Evolutionary conservation across 1,140 invertebrate species (phyloP), one percentile per base, ranked within the genome.

Genomic region (Drosophila miranda): DNA sequence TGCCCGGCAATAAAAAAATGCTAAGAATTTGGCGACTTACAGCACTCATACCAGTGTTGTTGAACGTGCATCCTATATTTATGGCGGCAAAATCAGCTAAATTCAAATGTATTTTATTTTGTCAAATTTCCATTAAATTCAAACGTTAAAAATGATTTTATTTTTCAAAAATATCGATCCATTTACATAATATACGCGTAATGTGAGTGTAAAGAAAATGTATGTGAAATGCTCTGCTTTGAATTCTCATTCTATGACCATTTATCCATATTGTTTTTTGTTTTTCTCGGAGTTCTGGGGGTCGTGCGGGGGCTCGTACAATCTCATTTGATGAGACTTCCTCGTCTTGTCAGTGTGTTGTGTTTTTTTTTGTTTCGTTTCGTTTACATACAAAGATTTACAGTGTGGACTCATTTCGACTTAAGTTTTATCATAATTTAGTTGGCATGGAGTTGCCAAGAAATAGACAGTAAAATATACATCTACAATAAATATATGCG

Each of bases 101-200:
- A 7, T 51, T 59, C 0, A 16, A 60, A 21, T 14, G 14, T 2
- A 2, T n/a, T 13, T 6, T 4, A 30, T 30, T 5, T 6, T n/a
- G 23, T 16, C 5, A 41, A 23, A 38, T 49, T 26, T 38, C 7
- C 34, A 11, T 38, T 62, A 11, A 58, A 14, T 68, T 84, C 69
- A 81, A 86, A 87, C 78, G 60, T 87, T 87, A 78, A 87, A 86
- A 87, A 86, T 80, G 63, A 54, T 75, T 61, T 83, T 81, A 78
- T 82, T 86, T 86, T 86, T 86, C 78, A 86, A 86, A 86, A 86
- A 86, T 86, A 86, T 87, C 82, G 74, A 59, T 82, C 52, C 78
- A 78, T 86, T 80, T 78, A 69, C 67, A 70, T 69, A 68, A 64
- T 73, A 82, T 81, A 77, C 54, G 42, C 28, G 28, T 38, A 54